Evolutionary conservation across 1,140 invertebrate genomes (phyloP).

Genomic region (Lucilia cuprina): DNA sequence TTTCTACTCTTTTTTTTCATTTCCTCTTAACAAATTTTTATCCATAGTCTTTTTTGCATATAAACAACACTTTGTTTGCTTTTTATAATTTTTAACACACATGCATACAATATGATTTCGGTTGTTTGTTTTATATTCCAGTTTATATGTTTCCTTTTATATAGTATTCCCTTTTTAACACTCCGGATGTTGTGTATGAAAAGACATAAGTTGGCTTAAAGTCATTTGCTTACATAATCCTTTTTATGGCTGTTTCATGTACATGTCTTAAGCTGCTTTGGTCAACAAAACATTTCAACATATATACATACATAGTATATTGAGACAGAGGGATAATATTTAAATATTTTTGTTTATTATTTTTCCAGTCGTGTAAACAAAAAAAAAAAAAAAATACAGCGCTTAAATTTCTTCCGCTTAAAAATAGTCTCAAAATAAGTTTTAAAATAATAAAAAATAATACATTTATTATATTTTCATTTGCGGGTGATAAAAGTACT

Average conservation of each 20-base stretch:
- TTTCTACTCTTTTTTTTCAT: not conserved
- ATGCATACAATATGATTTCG: not conserved
- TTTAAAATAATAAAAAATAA: too few relatives aligned
- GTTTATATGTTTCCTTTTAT: not conserved
- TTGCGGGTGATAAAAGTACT: too few relatives aligned
- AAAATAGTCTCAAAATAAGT: too few relatives aligned
- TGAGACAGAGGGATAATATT: too few relatives aligned
- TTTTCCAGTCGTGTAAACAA: too few relatives aligned
- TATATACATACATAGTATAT: too few relatives aligned
- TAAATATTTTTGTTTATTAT: too few relatives aligned
- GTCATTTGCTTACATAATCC: not conserved
- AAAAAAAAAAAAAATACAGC: too few relatives aligned
- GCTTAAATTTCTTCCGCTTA: too few relatives aligned
- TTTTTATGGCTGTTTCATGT: conserved; percentile 14
- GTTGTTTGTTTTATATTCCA: not conserved
- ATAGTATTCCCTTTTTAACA: not conserved
- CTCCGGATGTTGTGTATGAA: not conserved
- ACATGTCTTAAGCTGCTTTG: not conserved
- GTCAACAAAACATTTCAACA: not conserved
- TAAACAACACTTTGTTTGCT: not conserved
- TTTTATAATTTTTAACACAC: not conserved
- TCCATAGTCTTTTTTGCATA: not conserved
- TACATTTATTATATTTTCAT: too few relatives aligned
- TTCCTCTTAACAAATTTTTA: not conserved
- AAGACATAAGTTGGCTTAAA: not conserved